These are phyloP conservation scores for Eidolon dupreanum DNA, from an alignment of 2,797 vertebrate genomes.

Conservation along the genomic window DNA sequence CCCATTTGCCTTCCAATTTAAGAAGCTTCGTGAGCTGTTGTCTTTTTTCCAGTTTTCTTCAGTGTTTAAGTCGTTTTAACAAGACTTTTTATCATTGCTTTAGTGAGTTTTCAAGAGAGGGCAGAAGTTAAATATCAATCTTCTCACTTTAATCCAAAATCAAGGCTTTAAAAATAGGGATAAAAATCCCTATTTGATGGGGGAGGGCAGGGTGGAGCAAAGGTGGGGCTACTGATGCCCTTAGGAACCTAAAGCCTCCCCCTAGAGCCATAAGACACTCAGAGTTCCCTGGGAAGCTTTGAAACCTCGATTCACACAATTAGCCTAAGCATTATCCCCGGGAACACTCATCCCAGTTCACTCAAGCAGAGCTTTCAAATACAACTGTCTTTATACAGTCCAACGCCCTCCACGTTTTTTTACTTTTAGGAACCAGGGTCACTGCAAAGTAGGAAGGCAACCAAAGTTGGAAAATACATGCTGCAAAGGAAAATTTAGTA, in stretches of 20 bases:
- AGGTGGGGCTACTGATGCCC: not conserved
- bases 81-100: not conserved
- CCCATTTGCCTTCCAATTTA: not conserved
- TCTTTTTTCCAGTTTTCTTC: not conserved
- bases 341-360: not conserved
- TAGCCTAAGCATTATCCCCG: not conserved
- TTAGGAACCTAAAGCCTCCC: not conserved
- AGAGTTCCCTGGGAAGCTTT: not conserved
- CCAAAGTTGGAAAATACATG: not conserved
- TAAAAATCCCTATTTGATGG: not conserved
- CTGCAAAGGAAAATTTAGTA: not conserved
- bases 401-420: not conserved
- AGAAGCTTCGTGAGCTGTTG: conserved; percentile 6
- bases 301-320: not conserved
- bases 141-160: not conserved
- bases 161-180: not conserved
- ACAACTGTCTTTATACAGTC: not conserved
- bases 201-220: not conserved
- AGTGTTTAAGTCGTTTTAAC: not conserved
- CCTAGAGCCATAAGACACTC: not conserved
- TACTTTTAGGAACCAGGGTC: not conserved
- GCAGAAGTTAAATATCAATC: not conserved
- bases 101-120: not conserved
- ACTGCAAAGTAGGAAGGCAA: not conserved
- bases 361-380: not conserved